Conservation (phyloP, 2,797 vertebrate genomes). For the Picus viridis region DNA sequence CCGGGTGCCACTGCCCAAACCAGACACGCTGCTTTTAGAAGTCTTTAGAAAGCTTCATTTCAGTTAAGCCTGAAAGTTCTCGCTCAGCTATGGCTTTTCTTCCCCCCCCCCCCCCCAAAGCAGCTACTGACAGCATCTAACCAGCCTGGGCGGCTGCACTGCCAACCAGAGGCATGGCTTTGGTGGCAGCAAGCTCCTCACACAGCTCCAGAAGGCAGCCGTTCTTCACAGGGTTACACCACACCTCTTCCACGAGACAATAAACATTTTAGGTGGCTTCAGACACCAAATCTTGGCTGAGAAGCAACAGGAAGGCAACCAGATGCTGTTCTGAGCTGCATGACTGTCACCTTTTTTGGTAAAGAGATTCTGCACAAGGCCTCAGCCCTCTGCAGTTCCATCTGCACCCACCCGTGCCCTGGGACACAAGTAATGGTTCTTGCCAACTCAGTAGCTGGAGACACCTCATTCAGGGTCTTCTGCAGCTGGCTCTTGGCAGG, state of each 20-base stretch:
- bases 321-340: fast-evolving
- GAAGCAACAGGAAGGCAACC: neutral
- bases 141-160: neutral
- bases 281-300: neutral
- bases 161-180: neutral
- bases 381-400: no score
- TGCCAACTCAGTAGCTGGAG: fast-evolving
- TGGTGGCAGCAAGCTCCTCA: neutral
- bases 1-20: fast-evolving
- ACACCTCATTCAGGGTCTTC: neutral
- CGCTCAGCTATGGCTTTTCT: neutral
- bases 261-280: neutral
- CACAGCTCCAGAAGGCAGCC: neutral
- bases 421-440: neutral
- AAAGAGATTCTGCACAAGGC: neutral
- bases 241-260: neutral
- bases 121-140: neutral
- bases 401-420: no score
- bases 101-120: neutral
- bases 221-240: neutral
- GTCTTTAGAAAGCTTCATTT: slow-evolving; percentile 5
- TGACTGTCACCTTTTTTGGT: neutral
- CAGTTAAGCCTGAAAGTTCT: neutral
- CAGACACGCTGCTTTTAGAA: neutral
- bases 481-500: neutral